A percentile compares a stretch with the other conserved stretches of the same genome.
Conservation (phyloP, 2,113 vertebrate genomes). For the Laticauda colubrina region DNA sequence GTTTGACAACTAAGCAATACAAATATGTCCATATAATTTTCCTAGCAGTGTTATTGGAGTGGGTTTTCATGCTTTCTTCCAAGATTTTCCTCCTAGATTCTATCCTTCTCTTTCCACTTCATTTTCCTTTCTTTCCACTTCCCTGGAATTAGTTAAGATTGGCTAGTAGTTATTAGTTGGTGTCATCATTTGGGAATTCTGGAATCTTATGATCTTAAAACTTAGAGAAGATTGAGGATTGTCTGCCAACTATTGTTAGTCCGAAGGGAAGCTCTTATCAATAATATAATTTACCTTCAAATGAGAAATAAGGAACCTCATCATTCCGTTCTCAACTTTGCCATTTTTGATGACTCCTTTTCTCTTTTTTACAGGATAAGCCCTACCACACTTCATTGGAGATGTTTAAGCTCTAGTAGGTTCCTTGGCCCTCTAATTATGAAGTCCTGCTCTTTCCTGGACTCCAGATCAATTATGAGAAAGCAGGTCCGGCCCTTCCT, state of each 20-base stretch:
- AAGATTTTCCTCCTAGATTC: not conserved
- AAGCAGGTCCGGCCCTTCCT: slow-evolving; percentile 65
- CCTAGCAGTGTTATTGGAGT: not conserved
- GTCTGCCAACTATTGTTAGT: not conserved
- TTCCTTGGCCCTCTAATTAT: slow-evolving; percentile 28
- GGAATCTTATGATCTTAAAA: not conserved
- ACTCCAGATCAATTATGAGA: not conserved
- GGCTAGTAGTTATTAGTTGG: not conserved
- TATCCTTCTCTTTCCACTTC: not conserved
- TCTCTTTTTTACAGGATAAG: not conserved
- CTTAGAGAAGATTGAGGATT: not conserved
- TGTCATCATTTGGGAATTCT: not conserved
- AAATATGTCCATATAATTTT: not conserved
- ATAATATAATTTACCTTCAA: not conserved
- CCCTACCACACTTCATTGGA: slow-evolving; percentile 21
- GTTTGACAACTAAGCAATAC: not conserved
- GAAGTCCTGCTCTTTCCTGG: slow-evolving; percentile 25
- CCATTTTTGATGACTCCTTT: not conserved
- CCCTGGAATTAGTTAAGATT: not conserved
- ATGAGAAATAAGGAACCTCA: not conserved
- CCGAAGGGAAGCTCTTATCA: not conserved
- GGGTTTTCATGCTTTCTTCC: not conserved
- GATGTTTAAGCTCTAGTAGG: slow-evolving; percentile 55
- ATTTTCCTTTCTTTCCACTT: not conserved
- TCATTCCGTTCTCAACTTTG: too few relatives aligned